These are phyloP conservation scores for Neotragus pygmaeus DNA, from an alignment of 2,113 vertebrate species.

Conservation along the genomic window DNA sequence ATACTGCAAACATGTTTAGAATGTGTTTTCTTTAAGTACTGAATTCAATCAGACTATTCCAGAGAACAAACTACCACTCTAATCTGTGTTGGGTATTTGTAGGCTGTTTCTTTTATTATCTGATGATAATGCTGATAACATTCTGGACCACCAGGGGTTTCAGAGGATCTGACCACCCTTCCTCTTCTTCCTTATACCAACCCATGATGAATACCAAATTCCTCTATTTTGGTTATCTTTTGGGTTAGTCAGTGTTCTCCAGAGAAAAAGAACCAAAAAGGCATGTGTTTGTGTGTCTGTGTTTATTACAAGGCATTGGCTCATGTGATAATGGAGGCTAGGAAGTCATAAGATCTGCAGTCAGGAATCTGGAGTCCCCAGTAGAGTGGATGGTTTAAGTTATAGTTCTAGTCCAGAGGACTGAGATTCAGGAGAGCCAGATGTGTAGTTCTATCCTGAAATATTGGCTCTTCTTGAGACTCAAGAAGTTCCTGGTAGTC, in stretches of 20 bases:
- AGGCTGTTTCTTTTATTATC: not conserved
- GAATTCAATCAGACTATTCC: not conserved
- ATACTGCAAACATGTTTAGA: conserved; percentile 54
- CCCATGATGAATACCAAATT: not conserved
- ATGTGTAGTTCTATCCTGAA: not conserved
- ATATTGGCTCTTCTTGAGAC: not conserved
- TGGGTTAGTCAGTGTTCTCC: not conserved
- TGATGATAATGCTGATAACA: not conserved
- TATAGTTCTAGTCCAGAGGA: not conserved
- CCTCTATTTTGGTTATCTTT: not conserved
- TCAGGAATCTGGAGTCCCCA: not conserved
- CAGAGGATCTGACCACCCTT: not conserved
- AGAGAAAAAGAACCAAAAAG: not conserved
- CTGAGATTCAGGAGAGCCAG: not conserved
- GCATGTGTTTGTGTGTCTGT: not conserved
- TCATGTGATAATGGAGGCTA: not conserved
- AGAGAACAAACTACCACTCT: not conserved
- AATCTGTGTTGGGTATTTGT: not conserved
- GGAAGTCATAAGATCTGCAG: not conserved
- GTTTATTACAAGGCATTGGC: not conserved
- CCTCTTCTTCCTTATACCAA: not conserved
- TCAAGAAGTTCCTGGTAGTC: not conserved
- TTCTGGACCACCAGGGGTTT: not conserved
- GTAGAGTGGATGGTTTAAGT: not conserved
- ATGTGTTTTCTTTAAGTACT: conserved; percentile 7